Conservation (phyloP, 2,888 invertebrate species). For the Habroteleia sp. region DNA sequence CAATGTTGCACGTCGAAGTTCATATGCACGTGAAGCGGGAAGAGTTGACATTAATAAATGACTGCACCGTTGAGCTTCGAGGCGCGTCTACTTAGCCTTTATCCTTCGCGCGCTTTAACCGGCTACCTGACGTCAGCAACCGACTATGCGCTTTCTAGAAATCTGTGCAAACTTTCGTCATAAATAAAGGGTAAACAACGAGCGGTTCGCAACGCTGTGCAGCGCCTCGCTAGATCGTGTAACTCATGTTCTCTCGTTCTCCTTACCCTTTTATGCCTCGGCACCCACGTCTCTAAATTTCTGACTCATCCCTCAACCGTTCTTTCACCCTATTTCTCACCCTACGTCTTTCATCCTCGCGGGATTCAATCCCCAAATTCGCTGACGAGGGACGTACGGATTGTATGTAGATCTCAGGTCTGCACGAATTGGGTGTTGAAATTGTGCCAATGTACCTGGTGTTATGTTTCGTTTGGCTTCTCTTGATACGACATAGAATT, state of each 20-base stretch:
- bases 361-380: conserved; percentile 9
- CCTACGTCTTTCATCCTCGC: conserved; percentile 16
- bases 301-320: too few relatives aligned
- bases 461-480: conserved; percentile 8
- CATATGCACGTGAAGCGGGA: conserved; percentile 49
- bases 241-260: conserved; percentile 69
- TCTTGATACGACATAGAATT: not conserved
- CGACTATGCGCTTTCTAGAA: conserved; percentile 73
- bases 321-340: conserved; percentile 51
- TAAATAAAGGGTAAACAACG: conserved; percentile 80
- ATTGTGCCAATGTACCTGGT: conserved; percentile 3
- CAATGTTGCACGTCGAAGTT: conserved; percentile 33
- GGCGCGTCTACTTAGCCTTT: conserved; percentile 58
- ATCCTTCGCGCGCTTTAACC: conserved; percentile 67
- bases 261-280: conserved; percentile 49
- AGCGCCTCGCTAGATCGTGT: conserved; percentile 65
- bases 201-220: conserved; percentile 53
- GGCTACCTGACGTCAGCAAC: conserved; percentile 66
- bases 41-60: conserved; percentile 74
- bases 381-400: conserved; percentile 1
- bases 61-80: conserved; percentile 70
- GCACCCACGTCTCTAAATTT: conserved; percentile 36
- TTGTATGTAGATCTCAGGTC: not conserved
- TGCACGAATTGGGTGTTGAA: not conserved
- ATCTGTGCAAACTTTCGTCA: conserved; percentile 79